These are phyloP conservation scores for Aproaerema taeniolella DNA, from an alignment of 2,888 invertebrate species.

Conservation along the genomic window DNA sequence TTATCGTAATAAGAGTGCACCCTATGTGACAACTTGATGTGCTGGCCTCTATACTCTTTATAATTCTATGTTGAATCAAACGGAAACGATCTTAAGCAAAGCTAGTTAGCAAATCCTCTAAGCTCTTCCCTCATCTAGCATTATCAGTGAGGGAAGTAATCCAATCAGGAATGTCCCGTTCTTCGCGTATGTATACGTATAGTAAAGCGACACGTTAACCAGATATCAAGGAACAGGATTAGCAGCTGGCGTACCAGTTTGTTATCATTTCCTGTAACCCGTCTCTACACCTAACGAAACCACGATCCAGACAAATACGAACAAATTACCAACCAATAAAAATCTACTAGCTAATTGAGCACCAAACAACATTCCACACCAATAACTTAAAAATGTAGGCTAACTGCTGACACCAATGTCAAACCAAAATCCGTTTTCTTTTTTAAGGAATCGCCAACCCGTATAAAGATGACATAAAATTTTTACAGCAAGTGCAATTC, in stretches of 20 bases:
- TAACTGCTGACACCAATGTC: constrained; percentile 4
- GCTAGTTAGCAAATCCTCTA: too few relatives aligned
- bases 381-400: constrained; percentile 10
- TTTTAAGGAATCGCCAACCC: constrained; percentile 9
- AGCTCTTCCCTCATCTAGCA: neutral
- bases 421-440: neutral
- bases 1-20: too few relatives aligned
- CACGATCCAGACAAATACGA: constrained; percentile 15
- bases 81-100: too few relatives aligned
- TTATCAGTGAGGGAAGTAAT: neutral
- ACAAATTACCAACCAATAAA: constrained; percentile 14
- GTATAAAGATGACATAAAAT: constrained; percentile 14
- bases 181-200: constrained; percentile 6
- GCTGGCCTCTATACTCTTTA: too few relatives aligned
- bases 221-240: constrained; percentile 7
- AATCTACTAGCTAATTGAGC: constrained; percentile 14
- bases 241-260: constrained; percentile 11
- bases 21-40: too few relatives aligned
- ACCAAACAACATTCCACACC: constrained; percentile 15
- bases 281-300: neutral
- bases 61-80: too few relatives aligned
- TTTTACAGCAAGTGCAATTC: constrained; percentile 16
- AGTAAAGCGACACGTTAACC: constrained; percentile 6
- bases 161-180: constrained; percentile 8
- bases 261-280: constrained; percentile 9